Percentiles rank a stretch among this genome's conserved stretches.
These are phyloP conservation scores for Pteruthius melanotis DNA, from an alignment of 2,113 vertebrate species.

Conservation along the genomic window DNA sequence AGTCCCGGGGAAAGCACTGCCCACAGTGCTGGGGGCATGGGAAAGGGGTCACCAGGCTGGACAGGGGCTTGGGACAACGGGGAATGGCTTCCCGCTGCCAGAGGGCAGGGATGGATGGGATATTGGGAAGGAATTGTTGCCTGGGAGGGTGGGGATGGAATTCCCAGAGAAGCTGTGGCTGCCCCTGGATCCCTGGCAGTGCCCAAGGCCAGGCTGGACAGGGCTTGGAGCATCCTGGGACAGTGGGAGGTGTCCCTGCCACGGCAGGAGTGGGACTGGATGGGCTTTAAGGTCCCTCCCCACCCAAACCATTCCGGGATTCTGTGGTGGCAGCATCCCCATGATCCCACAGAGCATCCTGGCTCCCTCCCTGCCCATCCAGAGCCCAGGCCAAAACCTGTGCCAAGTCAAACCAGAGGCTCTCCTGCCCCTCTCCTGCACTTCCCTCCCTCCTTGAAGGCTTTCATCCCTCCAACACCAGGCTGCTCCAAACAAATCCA, in stretches of 20 bases:
- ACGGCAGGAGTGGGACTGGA: neutral
- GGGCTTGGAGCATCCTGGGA: neutral
- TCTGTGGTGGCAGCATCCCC: neutral
- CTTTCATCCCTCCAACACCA: neutral
- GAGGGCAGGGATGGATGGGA: neutral
- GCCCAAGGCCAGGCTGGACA: neutral
- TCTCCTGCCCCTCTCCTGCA: neutral
- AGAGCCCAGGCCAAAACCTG: neutral
- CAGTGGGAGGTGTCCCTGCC: neutral
- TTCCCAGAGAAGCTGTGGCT: neutral
- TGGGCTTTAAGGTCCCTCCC: neutral
- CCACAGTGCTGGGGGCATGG: rapidly evolving
- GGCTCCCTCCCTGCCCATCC: neutral
- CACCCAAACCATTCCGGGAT: neutral
- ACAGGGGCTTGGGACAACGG: neutral
- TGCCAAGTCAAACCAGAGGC: neutral
- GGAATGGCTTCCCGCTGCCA: neutral
- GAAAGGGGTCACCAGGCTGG: neutral
- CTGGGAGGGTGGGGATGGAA: neutral
- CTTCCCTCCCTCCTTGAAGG: neutral
- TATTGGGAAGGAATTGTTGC: neutral
- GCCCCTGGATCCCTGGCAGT: neutral
- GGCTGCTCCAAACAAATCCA: neutral
- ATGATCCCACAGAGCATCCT: rapidly evolving
- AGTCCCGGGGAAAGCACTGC: neutral